These are phyloP conservation scores for Diarsia mendica DNA, from an alignment of 2,888 invertebrate species.

Conservation along the genomic window DNA sequence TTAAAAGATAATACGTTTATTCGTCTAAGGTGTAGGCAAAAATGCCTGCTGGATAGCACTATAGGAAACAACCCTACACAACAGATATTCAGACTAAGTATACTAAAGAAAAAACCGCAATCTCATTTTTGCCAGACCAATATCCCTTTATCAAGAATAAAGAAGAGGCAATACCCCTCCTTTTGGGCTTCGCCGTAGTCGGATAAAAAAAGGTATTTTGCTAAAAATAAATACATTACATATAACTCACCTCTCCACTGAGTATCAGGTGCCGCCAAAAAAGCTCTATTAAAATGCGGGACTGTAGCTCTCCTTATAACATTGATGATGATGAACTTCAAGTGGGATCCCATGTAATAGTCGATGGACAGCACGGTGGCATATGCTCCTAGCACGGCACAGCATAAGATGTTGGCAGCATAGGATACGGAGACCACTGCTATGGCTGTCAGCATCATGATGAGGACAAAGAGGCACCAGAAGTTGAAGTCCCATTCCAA, in stretches of 20 bases:
- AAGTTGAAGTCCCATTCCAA: constrained; percentile 90
- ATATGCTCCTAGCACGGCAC: constrained; percentile 92
- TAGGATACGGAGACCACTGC: constrained; percentile 87
- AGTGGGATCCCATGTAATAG: constrained; percentile 91
- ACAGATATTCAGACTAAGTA: no score
- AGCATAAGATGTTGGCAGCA: constrained; percentile 91
- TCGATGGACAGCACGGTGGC: constrained; percentile 91
- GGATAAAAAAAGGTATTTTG: no score
- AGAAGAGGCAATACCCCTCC: not conserved
- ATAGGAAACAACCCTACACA: no score
- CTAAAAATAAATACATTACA: no score
- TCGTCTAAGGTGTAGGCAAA: no score
- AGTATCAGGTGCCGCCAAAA: constrained; percentile 90
- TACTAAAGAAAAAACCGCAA: not conserved
- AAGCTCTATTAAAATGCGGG: constrained; percentile 89
- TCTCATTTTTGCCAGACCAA: not conserved
- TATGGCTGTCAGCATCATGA: constrained; percentile 87
- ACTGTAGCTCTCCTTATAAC: constrained; percentile 91
- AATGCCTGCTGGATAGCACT: no score
- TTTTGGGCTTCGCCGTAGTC: no score
- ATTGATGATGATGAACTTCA: constrained; percentile 93
- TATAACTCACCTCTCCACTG: constrained; percentile 88
- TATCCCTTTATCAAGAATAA: no score
- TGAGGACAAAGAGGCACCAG: constrained; percentile 91
- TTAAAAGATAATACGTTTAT: not conserved